Evolutionary conservation across 2,797 vertebrate species (phyloP).

Genomic region (Rhyacichthys aspro): DNA sequence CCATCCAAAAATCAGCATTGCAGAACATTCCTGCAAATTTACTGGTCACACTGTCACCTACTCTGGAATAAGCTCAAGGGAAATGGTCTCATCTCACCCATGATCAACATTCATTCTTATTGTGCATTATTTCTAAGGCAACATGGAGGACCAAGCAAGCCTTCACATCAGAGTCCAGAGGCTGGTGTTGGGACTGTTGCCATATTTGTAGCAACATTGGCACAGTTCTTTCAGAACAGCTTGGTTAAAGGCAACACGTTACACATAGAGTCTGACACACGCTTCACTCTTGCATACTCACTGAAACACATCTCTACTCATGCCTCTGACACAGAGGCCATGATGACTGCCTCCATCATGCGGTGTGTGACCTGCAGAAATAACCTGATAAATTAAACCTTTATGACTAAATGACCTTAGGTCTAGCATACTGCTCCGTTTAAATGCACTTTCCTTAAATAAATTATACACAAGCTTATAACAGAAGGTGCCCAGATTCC

Average conservation of each 20-base stretch:
- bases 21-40: slow-evolving; percentile 53
- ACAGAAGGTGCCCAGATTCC: slow-evolving; percentile 47
- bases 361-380: slow-evolving; percentile 23
- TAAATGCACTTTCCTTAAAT: slow-evolving; percentile 38
- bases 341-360: slow-evolving; percentile 32
- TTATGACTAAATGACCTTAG: not conserved
- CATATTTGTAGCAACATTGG: slow-evolving; percentile 56
- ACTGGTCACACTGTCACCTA: slow-evolving; percentile 31
- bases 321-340: slow-evolving; percentile 49
- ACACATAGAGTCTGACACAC: slow-evolving; percentile 58
- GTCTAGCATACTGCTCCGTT: slow-evolving; percentile 11
- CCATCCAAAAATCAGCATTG: slow-evolving; percentile 52
- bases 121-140: slow-evolving; percentile 82
- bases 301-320: slow-evolving; percentile 17
- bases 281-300: slow-evolving; percentile 11
- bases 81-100: slow-evolving; percentile 35
- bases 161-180: slow-evolving; percentile 47
- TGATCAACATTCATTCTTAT: slow-evolving; percentile 68
- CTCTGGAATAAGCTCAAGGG: slow-evolving; percentile 35
- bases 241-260: slow-evolving; percentile 80
- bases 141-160: slow-evolving; percentile 73
- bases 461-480: slow-evolving; percentile 47
- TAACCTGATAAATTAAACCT: slow-evolving; percentile 47
- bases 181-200: slow-evolving; percentile 64
- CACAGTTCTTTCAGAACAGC: slow-evolving; percentile 54